Conservation (phyloP, 2,888 invertebrate genomes). For the Ormyrus thymus region DNA sequence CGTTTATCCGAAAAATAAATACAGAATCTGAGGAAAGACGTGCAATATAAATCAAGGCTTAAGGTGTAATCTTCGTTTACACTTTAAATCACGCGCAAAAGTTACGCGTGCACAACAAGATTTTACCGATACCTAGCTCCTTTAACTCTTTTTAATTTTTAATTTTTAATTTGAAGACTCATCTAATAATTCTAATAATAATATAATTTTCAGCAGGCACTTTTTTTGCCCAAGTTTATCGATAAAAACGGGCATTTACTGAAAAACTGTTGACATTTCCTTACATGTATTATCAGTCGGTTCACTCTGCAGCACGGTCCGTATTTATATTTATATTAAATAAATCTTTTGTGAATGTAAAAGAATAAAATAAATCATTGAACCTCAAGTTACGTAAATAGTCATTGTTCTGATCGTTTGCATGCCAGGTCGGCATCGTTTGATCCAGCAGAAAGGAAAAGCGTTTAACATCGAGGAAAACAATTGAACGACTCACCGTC, state of each 20-base stretch:
- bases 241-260: not conserved
- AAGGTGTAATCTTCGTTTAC: slow-evolving; percentile 20
- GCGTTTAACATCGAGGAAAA: not conserved
- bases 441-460: not conserved
- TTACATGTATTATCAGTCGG: too few species aligned
- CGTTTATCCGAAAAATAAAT: too few species aligned
- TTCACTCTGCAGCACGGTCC: too few species aligned
- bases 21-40: not conserved
- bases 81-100: slow-evolving; percentile 28
- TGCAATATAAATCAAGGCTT: slow-evolving; percentile 22
- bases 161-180: too few species aligned
- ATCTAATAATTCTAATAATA: not conserved
- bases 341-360: not conserved
- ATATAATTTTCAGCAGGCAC: not conserved
- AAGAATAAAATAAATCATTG: not conserved
- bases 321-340: not conserved
- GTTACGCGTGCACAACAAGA: not conserved
- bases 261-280: not conserved
- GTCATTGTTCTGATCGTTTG: not conserved
- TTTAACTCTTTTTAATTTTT: too few species aligned
- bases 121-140: not conserved
- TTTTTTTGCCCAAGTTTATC: not conserved
- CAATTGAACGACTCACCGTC: slow-evolving; percentile 77
- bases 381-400: not conserved
- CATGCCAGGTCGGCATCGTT: too few species aligned